Evolutionary conservation across 2,888 invertebrate species (phyloP).

Genomic region (Poecilus cupreus): DNA sequence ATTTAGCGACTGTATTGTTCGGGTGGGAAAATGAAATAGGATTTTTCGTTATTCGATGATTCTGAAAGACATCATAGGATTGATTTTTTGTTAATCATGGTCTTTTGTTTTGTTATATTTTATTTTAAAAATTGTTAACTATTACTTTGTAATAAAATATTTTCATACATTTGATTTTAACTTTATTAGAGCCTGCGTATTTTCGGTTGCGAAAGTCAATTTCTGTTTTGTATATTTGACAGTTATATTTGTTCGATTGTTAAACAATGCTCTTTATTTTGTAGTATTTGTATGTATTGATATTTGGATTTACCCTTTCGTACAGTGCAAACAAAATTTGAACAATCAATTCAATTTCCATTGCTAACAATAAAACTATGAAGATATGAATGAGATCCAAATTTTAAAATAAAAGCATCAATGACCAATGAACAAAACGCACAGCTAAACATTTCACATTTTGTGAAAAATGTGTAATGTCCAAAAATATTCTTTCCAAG

Average conservation of each 20-base stretch:
- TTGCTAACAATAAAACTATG: no score
- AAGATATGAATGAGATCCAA: no score
- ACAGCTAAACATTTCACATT: background rate
- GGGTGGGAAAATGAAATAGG: constrained; percentile 7
- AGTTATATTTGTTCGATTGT: no score
- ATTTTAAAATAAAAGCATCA: no score
- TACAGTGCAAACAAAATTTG: background rate
- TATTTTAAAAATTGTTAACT: background rate
- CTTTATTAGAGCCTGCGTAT: background rate
- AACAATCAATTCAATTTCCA: no score
- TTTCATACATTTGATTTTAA: background rate
- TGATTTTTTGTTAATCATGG: background rate
- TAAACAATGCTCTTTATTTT: background rate
- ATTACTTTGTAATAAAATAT: background rate
- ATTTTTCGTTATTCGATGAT: constrained; percentile 13
- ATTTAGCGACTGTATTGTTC: constrained; percentile 27
- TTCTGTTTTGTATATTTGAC: no score
- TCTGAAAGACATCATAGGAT: background rate
- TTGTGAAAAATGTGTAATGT: background rate
- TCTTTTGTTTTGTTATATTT: background rate
- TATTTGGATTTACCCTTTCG: background rate
- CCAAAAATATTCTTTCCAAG: background rate
- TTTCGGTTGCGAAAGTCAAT: background rate
- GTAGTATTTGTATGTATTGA: background rate
- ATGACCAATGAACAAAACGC: background rate